Evolutionary conservation across 92 coral and sea anemone genomes (phyloP).

Genomic region (Siderastrea siderea): DNA sequence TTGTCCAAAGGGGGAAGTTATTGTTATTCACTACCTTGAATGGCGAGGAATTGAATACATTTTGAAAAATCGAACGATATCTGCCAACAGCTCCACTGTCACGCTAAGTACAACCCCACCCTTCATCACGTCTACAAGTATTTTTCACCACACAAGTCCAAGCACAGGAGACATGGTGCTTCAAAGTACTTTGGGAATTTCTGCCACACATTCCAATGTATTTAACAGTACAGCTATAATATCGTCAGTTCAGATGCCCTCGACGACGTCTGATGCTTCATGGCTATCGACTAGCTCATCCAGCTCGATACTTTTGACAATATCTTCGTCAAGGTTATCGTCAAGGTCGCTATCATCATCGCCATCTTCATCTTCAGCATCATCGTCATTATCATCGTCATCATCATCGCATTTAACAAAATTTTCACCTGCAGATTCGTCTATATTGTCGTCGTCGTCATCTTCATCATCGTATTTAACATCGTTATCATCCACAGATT

Average conservation of each 20-base stretch:
- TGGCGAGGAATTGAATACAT: conserved; percentile 41
- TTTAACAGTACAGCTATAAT: background rate
- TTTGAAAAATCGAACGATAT: conserved; percentile 2
- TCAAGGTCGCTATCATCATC: background rate
- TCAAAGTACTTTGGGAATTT: background rate
- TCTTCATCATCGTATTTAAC: background rate
- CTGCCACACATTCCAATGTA: background rate
- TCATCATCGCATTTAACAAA: background rate
- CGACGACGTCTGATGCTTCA: background rate
- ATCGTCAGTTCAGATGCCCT: background rate
- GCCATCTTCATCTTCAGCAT: background rate
- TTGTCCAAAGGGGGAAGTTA: conserved; percentile 16
- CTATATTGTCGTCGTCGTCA: background rate
- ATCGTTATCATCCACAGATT: background rate
- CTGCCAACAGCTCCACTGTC: background rate
- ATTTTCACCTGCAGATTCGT: background rate
- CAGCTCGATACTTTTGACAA: background rate
- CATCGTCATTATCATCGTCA: background rate
- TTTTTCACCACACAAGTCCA: background rate
- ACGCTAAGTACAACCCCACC: background rate
- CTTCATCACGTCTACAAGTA: background rate
- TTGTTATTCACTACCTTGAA: conserved; percentile 27
- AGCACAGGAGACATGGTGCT: background rate
- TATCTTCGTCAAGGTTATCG: background rate
- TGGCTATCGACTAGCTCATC: background rate